Base-by-base conservation (phyloP, 2,113 vertebrate species). In the Pedionomus torquatus region DNA sequence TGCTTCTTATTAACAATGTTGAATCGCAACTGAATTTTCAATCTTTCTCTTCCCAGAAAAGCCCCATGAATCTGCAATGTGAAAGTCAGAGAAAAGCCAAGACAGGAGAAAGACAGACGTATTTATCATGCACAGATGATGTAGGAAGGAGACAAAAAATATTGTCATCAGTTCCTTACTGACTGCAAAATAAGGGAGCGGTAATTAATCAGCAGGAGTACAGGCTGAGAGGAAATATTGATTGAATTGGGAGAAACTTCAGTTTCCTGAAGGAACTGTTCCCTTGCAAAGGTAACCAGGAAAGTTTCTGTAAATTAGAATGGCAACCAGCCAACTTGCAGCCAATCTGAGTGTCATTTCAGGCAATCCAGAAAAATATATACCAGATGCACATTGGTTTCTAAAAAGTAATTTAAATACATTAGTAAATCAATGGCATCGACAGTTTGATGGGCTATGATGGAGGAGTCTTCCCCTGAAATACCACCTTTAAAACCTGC, bases 81-180 rank as follows among this genome's bases (percentile, higher is more conserved):
- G 72, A 75, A 92, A 72, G 44, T 60, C 78, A 87, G 35, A 84
- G 55, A 79, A 79, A 76, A 57, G 7, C 72, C 52, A 84, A 82
- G 54, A 65, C 93, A 71, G 65, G 69, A 79, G 57, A 95, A 89
- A 92, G 91, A 84, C 70, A 83, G 95, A 93, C 71, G 79, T 97
- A 97, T 97, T 97, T 96, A 97, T 96, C 96, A 97, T 95, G 86
- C 95, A 96, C 83, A 97, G 89, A 95, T 85, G 92, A 97, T 91
- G 78, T 74, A 96, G 89, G 92, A 92, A 96, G 83, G 83, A 95
- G 78, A 92, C 91, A 92, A 97, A 94, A 96, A 97, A 96, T 87
- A 95, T 82, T 91, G 89, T 93, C 63, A 90, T 93, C 72, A 85
- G 58, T 63, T 83, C 33, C 63, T 94, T 90, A 89, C 68, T 64